Conservation (phyloP, 2,113 vertebrate genomes). For the Brachyistius frenatus region DNA sequence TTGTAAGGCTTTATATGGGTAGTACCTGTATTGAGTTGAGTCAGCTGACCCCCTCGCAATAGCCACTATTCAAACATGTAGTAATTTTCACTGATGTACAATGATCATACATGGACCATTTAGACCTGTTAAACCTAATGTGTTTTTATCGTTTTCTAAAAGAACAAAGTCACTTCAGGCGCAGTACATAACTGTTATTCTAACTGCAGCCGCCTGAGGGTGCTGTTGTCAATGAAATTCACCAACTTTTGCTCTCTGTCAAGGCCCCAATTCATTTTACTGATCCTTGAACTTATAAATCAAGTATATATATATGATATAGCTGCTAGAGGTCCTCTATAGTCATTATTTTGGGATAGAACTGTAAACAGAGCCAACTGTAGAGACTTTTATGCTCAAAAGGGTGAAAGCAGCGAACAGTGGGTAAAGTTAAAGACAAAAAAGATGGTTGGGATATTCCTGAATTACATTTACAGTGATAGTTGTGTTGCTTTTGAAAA, state of each 20-base stretch:
- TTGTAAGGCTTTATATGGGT: background rate
- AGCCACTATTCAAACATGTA: background rate
- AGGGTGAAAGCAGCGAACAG: background rate
- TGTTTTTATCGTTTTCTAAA: too few species aligned
- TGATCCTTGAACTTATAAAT: too few species aligned
- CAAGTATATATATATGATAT: too few species aligned
- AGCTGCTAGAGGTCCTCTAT: too few species aligned
- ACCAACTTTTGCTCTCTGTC: background rate
- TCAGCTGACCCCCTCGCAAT: background rate
- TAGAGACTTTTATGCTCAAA: background rate
- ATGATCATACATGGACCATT: background rate
- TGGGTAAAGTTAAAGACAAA: too few species aligned
- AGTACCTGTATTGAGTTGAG: background rate
- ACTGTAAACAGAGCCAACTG: background rate
- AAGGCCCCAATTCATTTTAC: background rate
- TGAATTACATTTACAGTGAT: background rate
- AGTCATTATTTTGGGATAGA: too few species aligned
- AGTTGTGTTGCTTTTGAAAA: background rate
- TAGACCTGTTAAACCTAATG: too few species aligned
- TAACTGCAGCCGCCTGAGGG: slow-evolving; percentile 31
- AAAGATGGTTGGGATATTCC: background rate
- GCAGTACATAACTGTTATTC: background rate
- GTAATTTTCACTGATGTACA: too few species aligned
- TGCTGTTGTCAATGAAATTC: slow-evolving; percentile 14
- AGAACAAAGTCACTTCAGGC: background rate